These are phyloP conservation scores for Trachelus troglodyta DNA, from an alignment of 2,888 invertebrate species.

Conservation along the genomic window DNA sequence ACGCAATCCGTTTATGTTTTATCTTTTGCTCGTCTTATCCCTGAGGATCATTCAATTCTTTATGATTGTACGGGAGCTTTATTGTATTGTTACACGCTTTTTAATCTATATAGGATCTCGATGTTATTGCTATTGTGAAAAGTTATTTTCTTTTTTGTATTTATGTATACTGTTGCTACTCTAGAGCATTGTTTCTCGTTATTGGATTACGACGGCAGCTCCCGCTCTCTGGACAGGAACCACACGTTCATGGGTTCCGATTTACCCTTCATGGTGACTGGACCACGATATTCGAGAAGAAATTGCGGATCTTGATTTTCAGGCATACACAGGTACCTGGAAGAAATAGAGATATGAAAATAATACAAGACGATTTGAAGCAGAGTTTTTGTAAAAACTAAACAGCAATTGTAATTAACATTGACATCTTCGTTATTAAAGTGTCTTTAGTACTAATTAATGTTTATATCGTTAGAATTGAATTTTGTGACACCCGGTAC, in stretches of 20 bases:
- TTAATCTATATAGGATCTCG: slow-evolving; percentile 27
- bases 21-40: neutral
- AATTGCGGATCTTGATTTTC: slow-evolving; percentile 89
- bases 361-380: neutral
- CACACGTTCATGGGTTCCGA: slow-evolving; percentile 94
- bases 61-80: slow-evolving; percentile 3
- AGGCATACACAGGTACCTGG: slow-evolving; percentile 81
- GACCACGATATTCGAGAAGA: slow-evolving; percentile 86
- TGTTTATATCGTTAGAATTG: too few relatives aligned
- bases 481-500: too few relatives aligned
- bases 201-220: slow-evolving; percentile 47
- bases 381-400: neutral
- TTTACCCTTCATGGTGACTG: slow-evolving; percentile 93
- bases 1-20: neutral
- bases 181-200: neutral
- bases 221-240: slow-evolving; percentile 75
- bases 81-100: slow-evolving; percentile 1
- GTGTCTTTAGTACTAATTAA: neutral
- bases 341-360: slow-evolving; percentile 53
- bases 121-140: slow-evolving; percentile 44
- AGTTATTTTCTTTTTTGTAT: slow-evolving; percentile 23
- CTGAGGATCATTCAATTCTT: neutral
- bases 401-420: neutral
- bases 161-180: neutral
- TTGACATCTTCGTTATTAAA: neutral